A percentile compares a stretch with the other conserved stretches of the same genome.
These are phyloP conservation scores for Callyntrura guangdongensis DNA, from an alignment of 2,888 invertebrate species.

Conservation along the genomic window DNA sequence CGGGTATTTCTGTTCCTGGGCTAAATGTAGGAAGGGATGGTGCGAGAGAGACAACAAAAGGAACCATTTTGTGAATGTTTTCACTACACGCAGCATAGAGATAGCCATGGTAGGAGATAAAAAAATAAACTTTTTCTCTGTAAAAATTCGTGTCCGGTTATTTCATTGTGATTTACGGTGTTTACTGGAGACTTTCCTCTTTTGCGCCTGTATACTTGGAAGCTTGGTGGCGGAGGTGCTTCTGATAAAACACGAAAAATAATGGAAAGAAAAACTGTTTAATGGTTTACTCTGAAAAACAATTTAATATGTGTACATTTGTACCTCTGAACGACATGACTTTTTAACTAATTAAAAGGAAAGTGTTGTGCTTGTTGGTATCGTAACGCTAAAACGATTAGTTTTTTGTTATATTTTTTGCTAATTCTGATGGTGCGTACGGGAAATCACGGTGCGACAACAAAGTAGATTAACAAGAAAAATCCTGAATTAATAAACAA, in stretches of 20 bases:
- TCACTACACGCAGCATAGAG: neutral
- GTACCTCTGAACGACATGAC: constrained; percentile 1
- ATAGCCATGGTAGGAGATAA: neutral
- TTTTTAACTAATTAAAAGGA: constrained; percentile 42
- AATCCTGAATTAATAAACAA: too few relatives aligned
- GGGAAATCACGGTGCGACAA: too few relatives aligned
- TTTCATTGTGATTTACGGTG: constrained; percentile 84
- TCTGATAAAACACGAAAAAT: neutral
- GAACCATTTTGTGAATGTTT: constrained; percentile 39
- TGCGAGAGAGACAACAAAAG: constrained; percentile 25
- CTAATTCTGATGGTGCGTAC: too few relatives aligned
- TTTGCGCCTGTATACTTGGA: neutral
- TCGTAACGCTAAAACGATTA: neutral
- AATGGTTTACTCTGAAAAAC: neutral
- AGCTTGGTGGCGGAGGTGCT: neutral
- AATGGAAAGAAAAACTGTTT: neutral
- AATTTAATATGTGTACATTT: constrained; percentile 49
- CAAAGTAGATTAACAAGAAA: too few relatives aligned
- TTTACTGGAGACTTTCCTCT: constrained; percentile 77
- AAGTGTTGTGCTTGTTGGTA: constrained; percentile 14
- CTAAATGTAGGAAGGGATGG: neutral
- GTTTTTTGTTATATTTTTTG: too few relatives aligned
- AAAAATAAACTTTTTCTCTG: constrained; percentile 13
- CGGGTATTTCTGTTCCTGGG: neutral
- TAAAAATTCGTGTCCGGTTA: constrained; percentile 74